Evolutionary conservation across 1,140 invertebrate genomes (phyloP).

Genomic region (Dinoponera quadriceps): DNA sequence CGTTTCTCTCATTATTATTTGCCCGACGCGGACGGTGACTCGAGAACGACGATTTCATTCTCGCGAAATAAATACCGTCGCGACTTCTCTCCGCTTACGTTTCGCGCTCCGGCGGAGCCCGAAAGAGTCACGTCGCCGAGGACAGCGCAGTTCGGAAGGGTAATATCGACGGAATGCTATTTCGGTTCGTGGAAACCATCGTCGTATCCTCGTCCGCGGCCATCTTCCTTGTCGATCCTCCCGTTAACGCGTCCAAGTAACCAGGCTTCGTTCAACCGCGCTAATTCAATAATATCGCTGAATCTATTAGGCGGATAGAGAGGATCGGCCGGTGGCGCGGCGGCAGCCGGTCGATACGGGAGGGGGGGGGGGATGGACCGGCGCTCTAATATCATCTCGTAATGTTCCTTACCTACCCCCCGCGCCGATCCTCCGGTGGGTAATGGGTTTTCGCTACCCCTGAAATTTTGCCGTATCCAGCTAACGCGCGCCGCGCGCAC

Average conservation of each 20-base stretch:
- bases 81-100: constrained; percentile 30
- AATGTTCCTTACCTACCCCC: constrained; percentile 61
- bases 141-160: constrained; percentile 18
- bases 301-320: constrained; percentile 81
- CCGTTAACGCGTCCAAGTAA: constrained; percentile 66
- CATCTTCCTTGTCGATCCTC: constrained; percentile 48
- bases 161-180: constrained; percentile 23
- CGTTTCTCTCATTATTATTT: not conserved
- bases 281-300: constrained; percentile 81
- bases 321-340: constrained; percentile 61
- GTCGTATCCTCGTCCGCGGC: not conserved
- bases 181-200: constrained; percentile 37
- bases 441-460: constrained; percentile 59
- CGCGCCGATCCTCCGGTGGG: constrained; percentile 34
- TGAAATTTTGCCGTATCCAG: constrained; percentile 60
- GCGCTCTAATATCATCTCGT: constrained; percentile 65
- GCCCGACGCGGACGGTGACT: not conserved
- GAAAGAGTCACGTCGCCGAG: constrained; percentile 45
- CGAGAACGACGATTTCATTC: not conserved
- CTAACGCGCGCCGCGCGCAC: constrained; percentile 39
- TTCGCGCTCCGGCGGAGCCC: constrained; percentile 35
- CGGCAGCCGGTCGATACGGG: not conserved
- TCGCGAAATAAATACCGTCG: not conserved
- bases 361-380: constrained; percentile 41
- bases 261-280: constrained; percentile 72